Conservation (phyloP, 2,888 invertebrate species). For the Aphelenchoides bicaudatus region DNA sequence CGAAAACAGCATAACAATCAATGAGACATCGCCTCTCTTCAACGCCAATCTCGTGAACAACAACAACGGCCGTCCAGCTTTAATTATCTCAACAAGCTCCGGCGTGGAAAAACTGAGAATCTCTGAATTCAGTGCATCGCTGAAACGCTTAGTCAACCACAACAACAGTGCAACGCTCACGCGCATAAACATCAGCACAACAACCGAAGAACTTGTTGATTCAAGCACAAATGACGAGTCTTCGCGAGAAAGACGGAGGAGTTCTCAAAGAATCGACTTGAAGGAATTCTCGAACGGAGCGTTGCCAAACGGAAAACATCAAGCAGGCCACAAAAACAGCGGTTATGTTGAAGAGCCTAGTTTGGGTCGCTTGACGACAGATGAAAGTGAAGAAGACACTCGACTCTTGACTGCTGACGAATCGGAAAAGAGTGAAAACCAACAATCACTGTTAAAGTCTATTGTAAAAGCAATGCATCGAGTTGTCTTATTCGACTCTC, state of each 20-base stretch:
- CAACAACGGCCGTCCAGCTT: slow-evolving; percentile 20
- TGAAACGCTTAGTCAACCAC: slow-evolving; percentile 12
- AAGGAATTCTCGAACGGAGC: neutral
- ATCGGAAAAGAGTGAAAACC: neutral
- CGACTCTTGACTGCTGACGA: neutral
- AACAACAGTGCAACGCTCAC: slow-evolving; percentile 1
- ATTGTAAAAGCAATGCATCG: slow-evolving; percentile 17
- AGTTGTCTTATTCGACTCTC: no score
- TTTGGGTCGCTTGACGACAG: no score
- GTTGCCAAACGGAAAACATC: neutral
- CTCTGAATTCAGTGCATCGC: slow-evolving; percentile 6
- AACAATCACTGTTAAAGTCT: slow-evolving; percentile 3
- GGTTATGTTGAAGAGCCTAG: no score
- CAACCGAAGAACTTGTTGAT: slow-evolving; percentile 5
- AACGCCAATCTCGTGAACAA: slow-evolving; percentile 20
- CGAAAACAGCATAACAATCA: slow-evolving; percentile 23
- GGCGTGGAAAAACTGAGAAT: slow-evolving; percentile 5
- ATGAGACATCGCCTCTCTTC: slow-evolving; percentile 30
- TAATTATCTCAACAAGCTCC: neutral
- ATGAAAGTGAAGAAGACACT: neutral
- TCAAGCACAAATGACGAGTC: slow-evolving; percentile 10
- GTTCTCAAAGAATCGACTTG: no score
- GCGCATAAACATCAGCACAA: no score
- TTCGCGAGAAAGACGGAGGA: neutral
- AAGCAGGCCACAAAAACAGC: neutral